phyloP scores from a whole-genome alignment of 2,888 invertebrate species.

The Rhimphoctona megacephalus region DNA sequence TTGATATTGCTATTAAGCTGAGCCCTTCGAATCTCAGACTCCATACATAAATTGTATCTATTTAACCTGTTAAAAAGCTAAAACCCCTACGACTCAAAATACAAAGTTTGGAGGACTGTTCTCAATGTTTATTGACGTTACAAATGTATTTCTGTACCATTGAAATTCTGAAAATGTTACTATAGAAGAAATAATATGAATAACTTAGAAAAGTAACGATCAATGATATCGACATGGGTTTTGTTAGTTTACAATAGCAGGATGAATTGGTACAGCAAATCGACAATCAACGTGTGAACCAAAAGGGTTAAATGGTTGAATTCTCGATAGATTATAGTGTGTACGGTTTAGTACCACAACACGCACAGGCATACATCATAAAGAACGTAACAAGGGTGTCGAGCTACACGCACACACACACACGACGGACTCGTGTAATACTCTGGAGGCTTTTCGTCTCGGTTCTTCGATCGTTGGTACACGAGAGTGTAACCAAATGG shows the following conservation, averaged over 20 bases:
- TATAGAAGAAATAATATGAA: not conserved
- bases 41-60: not conserved
- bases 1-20: too few relatives aligned
- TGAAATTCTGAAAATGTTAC: not conserved
- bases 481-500: conserved; percentile 22
- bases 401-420: conserved; percentile 12
- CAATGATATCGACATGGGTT: not conserved
- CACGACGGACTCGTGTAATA: conserved; percentile 27
- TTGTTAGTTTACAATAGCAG: not conserved
- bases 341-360: conserved; percentile 15
- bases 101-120: not conserved
- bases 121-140: not conserved
- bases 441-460: conserved; percentile 27
- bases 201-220: not conserved
- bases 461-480: not conserved
- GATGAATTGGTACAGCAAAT: not conserved
- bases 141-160: not conserved
- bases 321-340: conserved; percentile 12
- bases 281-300: conserved; percentile 16
- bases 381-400: conserved; percentile 22
- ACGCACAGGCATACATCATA: not conserved
- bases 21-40: too few relatives aligned
- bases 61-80: not conserved
- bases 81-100: not conserved
- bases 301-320: conserved; percentile 17